Evolutionary conservation across 1,140 invertebrate species (phyloP), one percentile per base, ranked within the genome.

Genomic region (Drosophila triauraria): DNA sequence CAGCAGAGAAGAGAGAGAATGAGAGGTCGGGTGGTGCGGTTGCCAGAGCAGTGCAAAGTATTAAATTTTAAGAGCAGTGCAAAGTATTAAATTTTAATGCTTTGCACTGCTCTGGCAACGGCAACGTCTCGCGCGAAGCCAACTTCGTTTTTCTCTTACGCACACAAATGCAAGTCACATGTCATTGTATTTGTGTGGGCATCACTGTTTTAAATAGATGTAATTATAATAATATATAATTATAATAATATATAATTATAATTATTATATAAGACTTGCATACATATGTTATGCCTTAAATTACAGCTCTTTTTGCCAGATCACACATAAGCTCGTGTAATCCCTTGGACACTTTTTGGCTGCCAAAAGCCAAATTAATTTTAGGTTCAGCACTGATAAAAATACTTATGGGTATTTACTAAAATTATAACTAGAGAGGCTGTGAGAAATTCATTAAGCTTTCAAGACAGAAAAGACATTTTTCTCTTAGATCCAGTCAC

Each of bases 351-450:
- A 68, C 23, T 65, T 47, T 30, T 58, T 85, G 75, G 64, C 74
- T 40, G 51, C 58, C 54, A 53, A 79, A 68, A 58, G 20, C 38
- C 50, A 75, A 60, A 69, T 63, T 48, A 78, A 63, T 68, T 60
- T 17, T 27, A 25, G 38, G 2, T 0, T 23, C 12, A 32, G 13
- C 54, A 35, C 8, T 30, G 25, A 23, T 0, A 54, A 12, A 40
- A 47, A n/a, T 38, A 32, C 32, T 30, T 8, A 2, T 5, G 23
- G 6, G 6, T 6, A 0, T 48, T 12, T 15, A 13, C 25, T 12
- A 2, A 15, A 27, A 15, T 15, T 30, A 7, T 5, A 13, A 25
- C 13, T 15, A 43, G 4, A 27, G 4, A 32, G 10, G 2, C 50
- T 32, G 10, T 1, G 5, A 17, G 0, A 20, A 35, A 20, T 13